Evolutionary conservation across 2,888 invertebrate genomes (phyloP), one percentile per base, ranked within the genome.

Genomic region (Phymatocera aterrima): DNA sequence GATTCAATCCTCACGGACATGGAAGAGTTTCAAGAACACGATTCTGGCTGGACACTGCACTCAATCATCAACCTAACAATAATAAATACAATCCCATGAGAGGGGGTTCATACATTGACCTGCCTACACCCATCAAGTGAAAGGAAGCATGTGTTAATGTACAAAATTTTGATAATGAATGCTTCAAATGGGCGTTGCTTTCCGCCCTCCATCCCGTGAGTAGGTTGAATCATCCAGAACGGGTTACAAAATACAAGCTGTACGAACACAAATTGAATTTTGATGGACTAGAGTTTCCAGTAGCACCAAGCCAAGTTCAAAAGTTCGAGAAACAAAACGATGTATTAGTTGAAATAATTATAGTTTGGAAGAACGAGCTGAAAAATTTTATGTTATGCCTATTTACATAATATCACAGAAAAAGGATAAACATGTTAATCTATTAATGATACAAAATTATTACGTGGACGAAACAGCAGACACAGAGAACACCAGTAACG

Each of bases 121-220:
- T 79, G 21, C 15, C 21, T 2, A 15, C 34, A 61, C 3, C 15
- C n/a, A 61, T 61, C 61, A 34, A 78, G 51, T 64, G 54, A 0
- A 85, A 82, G 79, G 77, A 81, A 70, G 84, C 85, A 3, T 81
- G 81, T 24, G 61, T 86, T 3, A 86, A 85, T 78, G 81, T 85
- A 3, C 34, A 79, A 75, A 85, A 83, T 65, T 24, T 77, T 6
- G 84, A 84, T 79, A 54, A 80, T 31, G 81, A 79, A 65, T 87
- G 85, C 51, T 85, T 85, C 51, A 81, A 82, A 51, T 85, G 85
- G 84, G 80, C 83, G 2, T 70, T 86, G 34, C 68, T 83, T 5
- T 83, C 84, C 1, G 83, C 83, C 3, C 51, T 87, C 18, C 70
- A 82, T 80, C 82, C 83, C 0, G 77, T 34, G 12, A 15, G 79